Evolutionary conservation across 2,797 vertebrate genomes (phyloP).

Genomic region (Myotis vivesi): DNA sequence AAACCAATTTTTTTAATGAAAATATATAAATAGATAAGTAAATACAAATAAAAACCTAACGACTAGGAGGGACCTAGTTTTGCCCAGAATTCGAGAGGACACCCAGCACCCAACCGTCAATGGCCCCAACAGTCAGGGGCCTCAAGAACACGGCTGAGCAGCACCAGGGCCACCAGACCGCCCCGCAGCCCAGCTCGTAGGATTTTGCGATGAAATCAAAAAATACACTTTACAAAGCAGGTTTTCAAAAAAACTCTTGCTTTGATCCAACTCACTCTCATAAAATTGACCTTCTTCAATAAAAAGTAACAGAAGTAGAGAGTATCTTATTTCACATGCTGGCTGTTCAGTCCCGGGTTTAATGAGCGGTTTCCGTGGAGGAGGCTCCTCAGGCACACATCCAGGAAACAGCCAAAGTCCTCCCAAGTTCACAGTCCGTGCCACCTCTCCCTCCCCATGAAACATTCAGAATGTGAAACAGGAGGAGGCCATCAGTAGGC

Average conservation of each 20-base stretch:
- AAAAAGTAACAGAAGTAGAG: background rate
- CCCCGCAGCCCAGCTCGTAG: accelerated
- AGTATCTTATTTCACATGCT: background rate
- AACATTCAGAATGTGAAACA: background rate
- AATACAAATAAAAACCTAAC: background rate
- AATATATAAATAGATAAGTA: background rate
- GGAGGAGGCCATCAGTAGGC: background rate
- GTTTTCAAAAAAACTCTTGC: background rate
- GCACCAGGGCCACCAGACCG: background rate
- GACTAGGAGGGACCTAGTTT: background rate
- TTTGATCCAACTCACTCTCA: background rate
- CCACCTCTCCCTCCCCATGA: background rate
- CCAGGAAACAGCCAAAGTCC: background rate
- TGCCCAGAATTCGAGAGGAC: background rate
- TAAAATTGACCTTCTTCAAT: background rate
- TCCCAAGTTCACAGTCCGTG: accelerated
- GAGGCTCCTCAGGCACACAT: background rate
- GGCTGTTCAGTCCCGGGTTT: too few species aligned
- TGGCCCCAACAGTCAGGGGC: background rate
- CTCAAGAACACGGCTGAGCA: accelerated
- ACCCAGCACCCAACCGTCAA: accelerated
- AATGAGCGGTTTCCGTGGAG: background rate
- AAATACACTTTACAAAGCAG: background rate
- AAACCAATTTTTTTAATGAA: background rate
- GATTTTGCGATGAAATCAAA: background rate